Evolutionary conservation across 2,888 invertebrate species (phyloP).

Genomic region (Rhagonycha fulva): DNA sequence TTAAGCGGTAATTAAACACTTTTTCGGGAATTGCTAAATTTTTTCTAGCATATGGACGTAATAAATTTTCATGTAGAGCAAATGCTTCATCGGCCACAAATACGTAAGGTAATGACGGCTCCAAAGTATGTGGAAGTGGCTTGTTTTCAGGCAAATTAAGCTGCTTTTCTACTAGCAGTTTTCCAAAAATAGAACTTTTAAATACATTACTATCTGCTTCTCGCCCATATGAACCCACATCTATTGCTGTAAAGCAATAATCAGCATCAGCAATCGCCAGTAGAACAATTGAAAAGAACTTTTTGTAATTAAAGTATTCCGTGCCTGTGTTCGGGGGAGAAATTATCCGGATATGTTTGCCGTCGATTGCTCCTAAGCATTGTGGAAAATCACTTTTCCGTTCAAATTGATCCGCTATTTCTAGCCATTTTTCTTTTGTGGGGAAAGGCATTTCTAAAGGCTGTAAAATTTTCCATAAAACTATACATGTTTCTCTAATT

Average conservation of each 20-base stretch:
- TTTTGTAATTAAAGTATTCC: constrained; percentile 13
- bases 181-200: neutral
- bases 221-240: constrained; percentile 41
- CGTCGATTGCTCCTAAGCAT: neutral
- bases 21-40: neutral
- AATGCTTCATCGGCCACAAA: constrained; percentile 37
- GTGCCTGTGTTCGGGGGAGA: neutral
- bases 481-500: neutral
- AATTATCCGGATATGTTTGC: neutral
- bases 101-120: constrained; percentile 29
- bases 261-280: constrained; percentile 41
- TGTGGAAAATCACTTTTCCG: neutral
- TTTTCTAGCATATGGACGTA: constrained; percentile 2
- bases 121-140: constrained; percentile 37
- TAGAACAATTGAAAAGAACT: constrained; percentile 42
- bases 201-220: constrained; percentile 38
- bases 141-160: constrained; percentile 30
- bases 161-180: neutral
- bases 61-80: neutral
- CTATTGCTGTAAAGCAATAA: constrained; percentile 40
- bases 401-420: neutral
- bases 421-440: neutral
- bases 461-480: constrained; percentile 1
- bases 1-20: constrained; percentile 6
- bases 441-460: neutral